Evolutionary conservation across 2,888 invertebrate genomes (phyloP).

Genomic region (Ornithoptera alexandrae): DNA sequence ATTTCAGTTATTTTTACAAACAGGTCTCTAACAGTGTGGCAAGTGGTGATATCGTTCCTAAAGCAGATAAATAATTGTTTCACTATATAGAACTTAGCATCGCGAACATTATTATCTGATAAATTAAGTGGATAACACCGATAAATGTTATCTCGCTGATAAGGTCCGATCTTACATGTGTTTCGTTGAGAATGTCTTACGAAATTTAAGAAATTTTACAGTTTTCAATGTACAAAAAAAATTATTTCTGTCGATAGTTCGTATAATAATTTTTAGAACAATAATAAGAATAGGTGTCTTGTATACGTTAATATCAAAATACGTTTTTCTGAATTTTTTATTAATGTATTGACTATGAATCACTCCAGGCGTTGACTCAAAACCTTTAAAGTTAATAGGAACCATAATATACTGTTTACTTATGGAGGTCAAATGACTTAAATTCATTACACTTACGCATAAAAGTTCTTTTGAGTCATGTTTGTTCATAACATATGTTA

Average conservation of each 20-base stretch:
- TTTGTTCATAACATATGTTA: slow-evolving; percentile 8
- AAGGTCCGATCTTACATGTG: slow-evolving; percentile 58
- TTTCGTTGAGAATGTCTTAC: slow-evolving; percentile 47
- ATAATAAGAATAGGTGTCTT: too few relatives aligned
- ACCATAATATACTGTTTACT: slow-evolving; percentile 1
- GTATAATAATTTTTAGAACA: not conserved
- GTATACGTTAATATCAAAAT: not conserved
- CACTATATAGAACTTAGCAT: slow-evolving; percentile 25
- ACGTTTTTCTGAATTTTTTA: not conserved
- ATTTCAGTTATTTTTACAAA: not conserved
- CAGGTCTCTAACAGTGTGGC: not conserved
- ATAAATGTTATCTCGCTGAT: slow-evolving; percentile 61
- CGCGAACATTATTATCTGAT: slow-evolving; percentile 53
- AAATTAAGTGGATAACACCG: slow-evolving; percentile 61
- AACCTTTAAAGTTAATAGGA: slow-evolving; percentile 10
- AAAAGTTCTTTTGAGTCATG: slow-evolving; percentile 19
- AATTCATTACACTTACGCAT: slow-evolving; percentile 12
- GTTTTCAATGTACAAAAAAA: not conserved
- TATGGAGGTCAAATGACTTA: slow-evolving; percentile 18
- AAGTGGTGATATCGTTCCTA: not conserved
- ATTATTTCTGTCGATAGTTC: not conserved
- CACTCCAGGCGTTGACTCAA: slow-evolving; percentile 7
- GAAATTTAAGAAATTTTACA: slow-evolving; percentile 4
- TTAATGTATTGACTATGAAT: slow-evolving; percentile 15
- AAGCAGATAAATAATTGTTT: slow-evolving; percentile 25